A percentile compares a stretch with the other conserved stretches of the same genome.
Conservation (phyloP, 2,113 vertebrate species). For the Redunca redunca region DNA sequence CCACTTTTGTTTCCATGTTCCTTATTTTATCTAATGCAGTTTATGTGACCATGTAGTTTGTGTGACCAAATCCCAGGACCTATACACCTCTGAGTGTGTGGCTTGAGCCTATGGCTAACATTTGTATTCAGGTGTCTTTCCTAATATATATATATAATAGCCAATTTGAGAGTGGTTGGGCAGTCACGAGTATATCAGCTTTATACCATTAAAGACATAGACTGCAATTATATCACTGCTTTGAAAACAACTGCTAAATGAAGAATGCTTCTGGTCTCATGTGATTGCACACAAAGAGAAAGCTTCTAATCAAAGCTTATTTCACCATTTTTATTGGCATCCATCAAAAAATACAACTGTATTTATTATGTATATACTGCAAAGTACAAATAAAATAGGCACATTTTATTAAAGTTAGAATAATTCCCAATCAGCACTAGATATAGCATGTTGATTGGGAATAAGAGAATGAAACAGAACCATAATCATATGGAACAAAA, state of each 20-base stretch:
- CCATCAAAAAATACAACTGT: background rate
- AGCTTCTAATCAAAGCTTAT: background rate
- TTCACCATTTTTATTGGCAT: background rate
- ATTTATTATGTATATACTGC: background rate
- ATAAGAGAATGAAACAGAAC: constrained; percentile 21
- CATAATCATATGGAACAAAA: constrained; percentile 27
- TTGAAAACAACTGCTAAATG: background rate
- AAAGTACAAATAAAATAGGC: constrained; percentile 3
- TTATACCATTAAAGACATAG: background rate
- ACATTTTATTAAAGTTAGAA: constrained; percentile 15
- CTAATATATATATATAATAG: background rate
- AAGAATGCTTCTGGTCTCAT: background rate
- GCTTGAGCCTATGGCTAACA: background rate
- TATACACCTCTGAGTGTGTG: background rate
- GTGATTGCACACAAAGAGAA: background rate
- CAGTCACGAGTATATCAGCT: background rate
- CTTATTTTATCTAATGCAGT: background rate
- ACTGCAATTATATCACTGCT: background rate
- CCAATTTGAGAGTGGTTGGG: background rate
- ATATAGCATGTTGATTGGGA: background rate
- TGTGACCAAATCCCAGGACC: background rate
- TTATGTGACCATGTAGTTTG: background rate
- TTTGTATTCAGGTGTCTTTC: background rate
- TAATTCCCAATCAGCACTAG: background rate
- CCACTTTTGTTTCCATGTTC: background rate